Evolutionary conservation across 2,113 vertebrate genomes (phyloP), one percentile per base, ranked within the genome.

Genomic region (Rhea americana): DNA sequence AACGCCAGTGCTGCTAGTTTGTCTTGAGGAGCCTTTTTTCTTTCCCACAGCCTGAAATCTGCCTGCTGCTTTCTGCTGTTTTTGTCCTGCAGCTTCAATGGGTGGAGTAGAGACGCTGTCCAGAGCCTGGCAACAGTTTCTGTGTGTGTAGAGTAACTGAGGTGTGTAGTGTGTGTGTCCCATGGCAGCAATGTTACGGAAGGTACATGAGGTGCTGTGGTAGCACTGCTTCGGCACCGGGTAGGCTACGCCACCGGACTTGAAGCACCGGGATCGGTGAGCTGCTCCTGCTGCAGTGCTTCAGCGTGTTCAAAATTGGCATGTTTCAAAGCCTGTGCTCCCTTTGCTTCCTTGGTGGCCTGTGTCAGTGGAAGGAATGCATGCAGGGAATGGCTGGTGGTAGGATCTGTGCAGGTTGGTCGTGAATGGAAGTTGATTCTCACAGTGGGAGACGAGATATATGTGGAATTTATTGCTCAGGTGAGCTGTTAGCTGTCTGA

Each of bases 101-200:
- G 71, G 59, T 3, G 83, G 66, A 70, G 85, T 41, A 81, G 71
- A 37, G 80, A 43, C 88, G 81, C 89, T 58, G 2, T 8, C 58
- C 63, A 80, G 2, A 93, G 56, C 96, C 61, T 94, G 93, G 96
- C 94, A 97, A 97, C 96, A 6, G 77, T 48, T 85, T 85, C 79
- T 4, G 62, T 41, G 82, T 10, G 84, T 12, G 9, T 19, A 16
- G 85, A 13, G 93, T 50, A 63, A 91, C 67, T 0, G 75, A 7
- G 90, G 48, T 12, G 85, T 4, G 55, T 5, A 25, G 56, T 5
- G 9, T 35, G 9, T 35, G 45, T 0, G 82, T 90, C 70, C 67
- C 92, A 16, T 30, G 73, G 90, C 66, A 87, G 80, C 67, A 12
- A 9, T 12, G 13, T 20, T 56, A 21, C 66, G 59, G 48, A 20